Evolutionary conservation across 2,888 invertebrate species (phyloP).

Genomic region (Sarcophaga variegata): DNA sequence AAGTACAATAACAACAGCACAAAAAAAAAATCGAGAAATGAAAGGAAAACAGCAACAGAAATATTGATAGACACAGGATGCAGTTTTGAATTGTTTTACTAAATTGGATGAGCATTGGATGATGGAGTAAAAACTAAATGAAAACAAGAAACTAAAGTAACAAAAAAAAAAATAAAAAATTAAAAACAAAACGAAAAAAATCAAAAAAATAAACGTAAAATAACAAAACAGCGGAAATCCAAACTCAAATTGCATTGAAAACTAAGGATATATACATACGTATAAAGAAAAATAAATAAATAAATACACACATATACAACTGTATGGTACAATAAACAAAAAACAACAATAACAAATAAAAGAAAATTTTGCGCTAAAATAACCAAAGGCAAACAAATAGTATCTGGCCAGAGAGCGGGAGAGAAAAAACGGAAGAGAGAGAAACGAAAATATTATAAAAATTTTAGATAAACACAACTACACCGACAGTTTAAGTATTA

Average conservation of each 20-base stretch:
- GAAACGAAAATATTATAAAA: constrained; percentile 28
- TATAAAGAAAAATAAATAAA: neutral
- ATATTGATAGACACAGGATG: constrained; percentile 65
- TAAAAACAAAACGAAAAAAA: neutral
- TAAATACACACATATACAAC: constrained; percentile 1
- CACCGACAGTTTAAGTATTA: neutral
- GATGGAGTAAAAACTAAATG: constrained; percentile 32
- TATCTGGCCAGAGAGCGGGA: neutral
- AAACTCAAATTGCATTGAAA: constrained; percentile 51
- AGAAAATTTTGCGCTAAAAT: constrained; percentile 59
- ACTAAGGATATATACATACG: constrained; percentile 1
- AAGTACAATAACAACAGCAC: constrained; percentile 43
- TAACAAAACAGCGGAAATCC: constrained; percentile 53
- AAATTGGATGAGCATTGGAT: constrained; percentile 64
- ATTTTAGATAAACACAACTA: neutral
- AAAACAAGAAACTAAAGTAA: constrained; percentile 28
- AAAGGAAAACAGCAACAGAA: constrained; percentile 4
- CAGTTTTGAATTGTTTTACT: constrained; percentile 64
- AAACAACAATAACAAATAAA: constrained; percentile 41
- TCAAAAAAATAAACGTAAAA: neutral
- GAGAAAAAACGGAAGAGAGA: neutral
- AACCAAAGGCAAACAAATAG: constrained; percentile 51
- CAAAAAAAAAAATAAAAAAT: neutral
- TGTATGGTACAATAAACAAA: constrained; percentile 52
- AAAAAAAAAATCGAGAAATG: neutral